Percentiles rank a stretch among this genome's conserved stretches.
Evolutionary conservation across 2,797 vertebrate species (phyloP).

Genomic region (Acanthis flammea): DNA sequence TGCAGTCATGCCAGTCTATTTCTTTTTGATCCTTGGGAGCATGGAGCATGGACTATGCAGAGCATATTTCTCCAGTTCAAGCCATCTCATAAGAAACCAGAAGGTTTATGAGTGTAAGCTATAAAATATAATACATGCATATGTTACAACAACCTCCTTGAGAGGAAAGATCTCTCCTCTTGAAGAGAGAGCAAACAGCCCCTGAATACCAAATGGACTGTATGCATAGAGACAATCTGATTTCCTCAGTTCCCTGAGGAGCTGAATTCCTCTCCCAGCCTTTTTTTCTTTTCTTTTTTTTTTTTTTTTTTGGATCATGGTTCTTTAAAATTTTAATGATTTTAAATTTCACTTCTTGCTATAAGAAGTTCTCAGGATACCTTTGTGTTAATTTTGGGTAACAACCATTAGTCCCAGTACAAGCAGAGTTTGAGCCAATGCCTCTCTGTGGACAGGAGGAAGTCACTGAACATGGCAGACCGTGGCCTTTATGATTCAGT

Average conservation of each 20-base stretch:
- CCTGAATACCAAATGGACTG: background rate
- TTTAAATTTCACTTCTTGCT: background rate
- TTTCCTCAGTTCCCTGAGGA: background rate
- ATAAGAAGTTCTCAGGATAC: background rate
- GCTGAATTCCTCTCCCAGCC: background rate
- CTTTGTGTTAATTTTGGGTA: background rate
- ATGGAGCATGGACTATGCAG: slow-evolving; percentile 18
- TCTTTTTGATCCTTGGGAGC: slow-evolving; percentile 47
- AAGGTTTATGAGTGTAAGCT: slow-evolving; percentile 34
- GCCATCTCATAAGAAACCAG: slow-evolving; percentile 31
- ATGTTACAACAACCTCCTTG: background rate
- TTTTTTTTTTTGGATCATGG: background rate
- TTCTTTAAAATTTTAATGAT: background rate
- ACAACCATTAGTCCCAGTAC: background rate
- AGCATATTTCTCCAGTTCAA: slow-evolving; percentile 46
- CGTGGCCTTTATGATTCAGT: background rate
- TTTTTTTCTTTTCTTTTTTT: background rate
- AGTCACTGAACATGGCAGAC: background rate
- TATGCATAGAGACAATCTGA: background rate
- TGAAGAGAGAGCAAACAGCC: background rate
- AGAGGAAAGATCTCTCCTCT: background rate
- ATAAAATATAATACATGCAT: background rate
- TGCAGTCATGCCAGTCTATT: slow-evolving; percentile 36
- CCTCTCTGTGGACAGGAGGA: background rate
- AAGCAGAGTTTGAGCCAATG: background rate